A percentile compares a stretch with the other conserved stretches of the same genome.
phyloP scores from a whole-genome alignment of 1,140 invertebrate genomes.

The Papilio machaon region DNA sequence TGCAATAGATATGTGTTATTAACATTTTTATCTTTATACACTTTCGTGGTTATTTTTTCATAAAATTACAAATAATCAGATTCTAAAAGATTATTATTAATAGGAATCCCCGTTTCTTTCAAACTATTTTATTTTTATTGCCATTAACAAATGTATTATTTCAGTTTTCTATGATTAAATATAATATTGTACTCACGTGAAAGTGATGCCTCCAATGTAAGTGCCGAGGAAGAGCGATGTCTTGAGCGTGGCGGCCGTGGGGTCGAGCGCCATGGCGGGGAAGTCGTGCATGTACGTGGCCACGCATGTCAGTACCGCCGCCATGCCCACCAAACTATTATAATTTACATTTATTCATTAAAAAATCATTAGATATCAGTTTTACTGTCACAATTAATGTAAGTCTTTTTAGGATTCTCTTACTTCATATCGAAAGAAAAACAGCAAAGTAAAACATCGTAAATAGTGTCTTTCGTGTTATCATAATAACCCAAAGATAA shows the following conservation, averaged over 20 bases:
- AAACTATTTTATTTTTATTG: neutral
- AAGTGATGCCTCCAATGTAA: conserved; percentile 95
- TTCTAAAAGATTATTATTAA: too few species aligned
- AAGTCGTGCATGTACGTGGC: conserved; percentile 93
- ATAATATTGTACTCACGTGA: conserved; percentile 82
- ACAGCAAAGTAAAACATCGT: neutral
- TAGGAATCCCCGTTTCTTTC: too few species aligned
- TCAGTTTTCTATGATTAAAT: neutral
- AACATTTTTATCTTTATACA: neutral
- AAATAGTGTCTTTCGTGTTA: too few species aligned
- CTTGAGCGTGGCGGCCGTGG: conserved; percentile 92
- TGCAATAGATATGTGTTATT: conserved; percentile 65
- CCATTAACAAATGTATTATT: neutral
- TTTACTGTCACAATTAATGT: too few species aligned
- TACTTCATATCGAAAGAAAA: too few species aligned
- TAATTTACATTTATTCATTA: neutral
- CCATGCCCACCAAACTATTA: conserved; percentile 88
- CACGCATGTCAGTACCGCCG: conserved; percentile 93
- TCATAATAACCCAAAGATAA: too few species aligned
- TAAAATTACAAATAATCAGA: too few species aligned
- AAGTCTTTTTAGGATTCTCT: too few species aligned
- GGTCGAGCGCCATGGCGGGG: conserved; percentile 91
- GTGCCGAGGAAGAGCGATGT: conserved; percentile 94
- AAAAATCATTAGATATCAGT: too few species aligned
- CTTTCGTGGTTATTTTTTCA: too few species aligned